Evolutionary conservation across 1,140 invertebrate species (phyloP), one percentile per base, ranked within the genome.

Genomic region (Drosophila ironensis): DNA sequence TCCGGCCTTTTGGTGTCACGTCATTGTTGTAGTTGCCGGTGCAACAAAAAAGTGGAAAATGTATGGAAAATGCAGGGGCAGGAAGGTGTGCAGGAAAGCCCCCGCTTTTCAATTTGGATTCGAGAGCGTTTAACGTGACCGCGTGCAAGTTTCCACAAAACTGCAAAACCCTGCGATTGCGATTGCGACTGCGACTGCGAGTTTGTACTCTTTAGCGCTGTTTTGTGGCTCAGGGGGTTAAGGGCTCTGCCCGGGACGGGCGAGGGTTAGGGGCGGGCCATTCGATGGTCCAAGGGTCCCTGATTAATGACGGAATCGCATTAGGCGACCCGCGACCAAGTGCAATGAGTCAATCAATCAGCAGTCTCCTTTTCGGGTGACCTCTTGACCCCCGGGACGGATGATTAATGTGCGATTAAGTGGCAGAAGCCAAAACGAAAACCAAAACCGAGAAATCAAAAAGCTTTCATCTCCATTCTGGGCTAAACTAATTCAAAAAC

Each of bases 141-240:
- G 67, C 54, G 72, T 80, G 77, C 66, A 75, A 76, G 57, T 72
- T 67, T 75, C 28, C 33, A 41, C 35, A 37, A 12, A 61, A n/a
- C 27, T 8, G 41, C 16, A 25, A 8, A 42, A 30, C 17, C 6
- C 25, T 41, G 44, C 25, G 40, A 28, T 41, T 1, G n/a, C n/a
- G n/a, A n/a, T 20, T 20, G 22, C 27, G 52, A 52, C 22, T 28
- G n/a, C n/a, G n/a, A n/a, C n/a, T n/a, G n/a, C 72, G 52, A 82
- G 71, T 81, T 81, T 81, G 76, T 81, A 81, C 76, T 81, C 77
- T 81, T 81, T 81, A 81, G 76, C 76, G 61, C 71, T 81, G 46
- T 81, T 81, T 81, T 82, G 75, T 78, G 81, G 76, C 60, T 67
- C 3, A 4, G 4, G 16, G 16, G 30, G 46, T 11, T 37, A 11